These are phyloP conservation scores for Druceiella hillmani DNA, from an alignment of 2,888 invertebrate species.

Conservation along the genomic window DNA sequence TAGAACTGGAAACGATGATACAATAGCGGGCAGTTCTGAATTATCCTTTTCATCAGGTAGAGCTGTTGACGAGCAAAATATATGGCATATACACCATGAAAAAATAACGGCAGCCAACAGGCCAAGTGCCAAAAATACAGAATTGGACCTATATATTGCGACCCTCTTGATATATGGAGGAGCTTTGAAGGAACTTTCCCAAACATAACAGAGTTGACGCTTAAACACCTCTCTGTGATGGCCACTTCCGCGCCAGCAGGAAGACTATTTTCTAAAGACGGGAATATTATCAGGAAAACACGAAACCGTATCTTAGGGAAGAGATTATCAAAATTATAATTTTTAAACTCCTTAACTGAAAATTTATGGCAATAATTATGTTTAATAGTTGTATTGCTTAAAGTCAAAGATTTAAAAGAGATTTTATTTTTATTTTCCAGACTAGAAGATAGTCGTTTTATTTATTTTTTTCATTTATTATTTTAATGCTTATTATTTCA, in stretches of 20 bases:
- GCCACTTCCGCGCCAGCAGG: constrained; percentile 17
- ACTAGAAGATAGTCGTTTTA: too few relatives aligned
- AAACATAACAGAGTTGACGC: constrained; percentile 16
- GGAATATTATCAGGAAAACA: constrained; percentile 18
- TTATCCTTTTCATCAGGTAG: constrained; percentile 15
- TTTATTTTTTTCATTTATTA: too few relatives aligned
- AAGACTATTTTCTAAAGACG: constrained; percentile 19
- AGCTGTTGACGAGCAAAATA: constrained; percentile 17
- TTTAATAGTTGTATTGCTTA: too few relatives aligned
- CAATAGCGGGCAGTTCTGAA: constrained; percentile 9
- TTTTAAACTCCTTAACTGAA: constrained; percentile 15
- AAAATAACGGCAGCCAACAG: constrained; percentile 16
- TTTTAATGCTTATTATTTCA: too few relatives aligned
- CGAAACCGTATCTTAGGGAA: constrained; percentile 17
- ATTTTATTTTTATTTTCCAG: too few relatives aligned
- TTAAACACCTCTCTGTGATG: constrained; percentile 17
- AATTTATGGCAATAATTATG: constrained; percentile 17
- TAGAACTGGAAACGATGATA: constrained; percentile 13
- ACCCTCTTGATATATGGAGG: constrained; percentile 15
- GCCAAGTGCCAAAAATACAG: constrained; percentile 15
- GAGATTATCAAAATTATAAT: constrained; percentile 18
- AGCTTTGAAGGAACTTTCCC: constrained; percentile 16
- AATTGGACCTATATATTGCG: constrained; percentile 16
- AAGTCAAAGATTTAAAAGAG: too few relatives aligned
- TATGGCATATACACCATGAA: constrained; percentile 21